Percentiles rank a stretch among this genome's conserved stretches.
Conservation (phyloP, 2,797 vertebrate genomes). For the Hafferia zeledoni region DNA sequence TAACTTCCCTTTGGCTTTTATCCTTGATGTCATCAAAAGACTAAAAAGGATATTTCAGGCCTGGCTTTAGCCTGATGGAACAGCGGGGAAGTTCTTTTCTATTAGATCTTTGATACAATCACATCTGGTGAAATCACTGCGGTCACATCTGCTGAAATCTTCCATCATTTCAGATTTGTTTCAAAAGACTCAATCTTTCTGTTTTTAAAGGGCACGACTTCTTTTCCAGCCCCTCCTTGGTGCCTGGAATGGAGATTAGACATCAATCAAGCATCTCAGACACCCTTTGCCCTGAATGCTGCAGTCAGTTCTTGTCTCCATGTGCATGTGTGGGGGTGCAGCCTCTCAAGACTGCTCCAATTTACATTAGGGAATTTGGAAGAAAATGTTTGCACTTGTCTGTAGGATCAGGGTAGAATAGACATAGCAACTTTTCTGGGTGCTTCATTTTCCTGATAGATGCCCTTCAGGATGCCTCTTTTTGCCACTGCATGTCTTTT, state of each 20-base stretch:
- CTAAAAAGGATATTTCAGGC: constrained; percentile 59
- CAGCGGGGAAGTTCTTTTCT: constrained; percentile 71
- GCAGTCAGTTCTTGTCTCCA: background rate
- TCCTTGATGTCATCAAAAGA: constrained; percentile 64
- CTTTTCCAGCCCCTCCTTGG: constrained; percentile 11
- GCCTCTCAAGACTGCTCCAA: background rate
- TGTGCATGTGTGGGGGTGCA: background rate
- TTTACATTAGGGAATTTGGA: background rate
- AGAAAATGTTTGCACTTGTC: background rate
- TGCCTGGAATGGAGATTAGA: background rate
- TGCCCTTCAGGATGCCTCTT: background rate
- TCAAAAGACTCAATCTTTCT: constrained; percentile 57
- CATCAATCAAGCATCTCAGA: background rate
- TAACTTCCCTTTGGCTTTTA: constrained; percentile 62
- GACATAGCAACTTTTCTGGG: background rate
- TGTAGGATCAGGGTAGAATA: background rate
- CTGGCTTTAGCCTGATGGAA: constrained; percentile 47
- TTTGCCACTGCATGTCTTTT: background rate
- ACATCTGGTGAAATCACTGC: constrained; percentile 57
- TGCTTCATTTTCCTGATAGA: background rate
- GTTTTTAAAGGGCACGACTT: constrained; percentile 26
- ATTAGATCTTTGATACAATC: constrained; percentile 59
- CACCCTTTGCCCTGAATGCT: background rate
- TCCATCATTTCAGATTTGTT: constrained; percentile 63
- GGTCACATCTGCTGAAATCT: constrained; percentile 66